A percentile compares a stretch with the other conserved stretches of the same genome.
phyloP scores from a whole-genome alignment of 2,888 invertebrate species.

The Oxycera nigricornis region DNA sequence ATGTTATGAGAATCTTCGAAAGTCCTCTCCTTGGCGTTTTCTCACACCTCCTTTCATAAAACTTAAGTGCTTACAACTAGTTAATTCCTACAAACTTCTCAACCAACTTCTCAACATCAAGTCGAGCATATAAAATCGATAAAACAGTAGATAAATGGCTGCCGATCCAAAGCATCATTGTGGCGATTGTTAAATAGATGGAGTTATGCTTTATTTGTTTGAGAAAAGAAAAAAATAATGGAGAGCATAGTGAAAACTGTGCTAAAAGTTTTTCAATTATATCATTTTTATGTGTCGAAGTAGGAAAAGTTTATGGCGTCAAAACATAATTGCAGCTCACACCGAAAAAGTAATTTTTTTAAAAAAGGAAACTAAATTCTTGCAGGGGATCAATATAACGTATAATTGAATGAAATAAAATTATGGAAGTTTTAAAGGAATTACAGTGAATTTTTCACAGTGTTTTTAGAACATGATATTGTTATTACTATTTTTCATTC shows the following conservation, averaged over 20 bases:
- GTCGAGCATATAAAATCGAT: conserved; percentile 39
- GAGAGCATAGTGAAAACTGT: conserved; percentile 23
- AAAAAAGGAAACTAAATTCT: too few species aligned
- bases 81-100: conserved; percentile 32
- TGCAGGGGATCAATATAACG: too few species aligned
- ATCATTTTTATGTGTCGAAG: conserved; percentile 29
- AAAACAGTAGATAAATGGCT: conserved; percentile 28
- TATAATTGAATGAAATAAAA: too few species aligned
- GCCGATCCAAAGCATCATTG: background rate
- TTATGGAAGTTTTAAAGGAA: too few species aligned
- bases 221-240: background rate
- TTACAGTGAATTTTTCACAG: too few species aligned
- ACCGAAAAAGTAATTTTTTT: too few species aligned
- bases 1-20: too few species aligned
- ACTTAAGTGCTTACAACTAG: conserved; percentile 40
- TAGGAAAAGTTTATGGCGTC: conserved; percentile 35
- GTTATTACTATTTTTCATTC: too few species aligned
- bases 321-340: conserved; percentile 31
- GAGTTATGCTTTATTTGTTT: conserved; percentile 19
- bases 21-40: too few species aligned
- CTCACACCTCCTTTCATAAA: conserved; percentile 35
- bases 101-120: conserved; percentile 38
- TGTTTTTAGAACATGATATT: too few species aligned
- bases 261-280: conserved; percentile 39
- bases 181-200: conserved; percentile 23